These are phyloP conservation scores for Nyctibius bracteatus DNA, from an alignment of 2,113 vertebrate species.

Conservation along the genomic window DNA sequence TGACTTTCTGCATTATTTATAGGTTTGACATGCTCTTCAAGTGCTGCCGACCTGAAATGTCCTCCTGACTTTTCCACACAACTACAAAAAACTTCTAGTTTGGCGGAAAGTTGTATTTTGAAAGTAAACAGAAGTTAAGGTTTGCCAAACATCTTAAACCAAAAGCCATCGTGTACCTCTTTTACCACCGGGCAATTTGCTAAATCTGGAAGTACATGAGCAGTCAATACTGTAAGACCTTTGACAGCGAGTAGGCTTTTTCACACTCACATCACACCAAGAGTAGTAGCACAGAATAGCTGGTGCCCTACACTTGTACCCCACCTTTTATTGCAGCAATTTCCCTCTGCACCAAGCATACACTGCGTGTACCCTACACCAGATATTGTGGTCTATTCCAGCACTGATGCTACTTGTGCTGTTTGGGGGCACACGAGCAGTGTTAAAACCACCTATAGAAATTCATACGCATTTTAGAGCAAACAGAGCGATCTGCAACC, in stretches of 20 bases:
- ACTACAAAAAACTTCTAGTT: slow-evolving; percentile 22
- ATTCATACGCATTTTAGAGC: rapidly evolving
- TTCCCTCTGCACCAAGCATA: rapidly evolving
- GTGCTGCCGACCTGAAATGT: slow-evolving; percentile 30
- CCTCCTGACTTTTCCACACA: slow-evolving; percentile 40
- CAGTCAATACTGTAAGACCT: neutral
- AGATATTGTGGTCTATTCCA: rapidly evolving
- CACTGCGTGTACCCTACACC: rapidly evolving
- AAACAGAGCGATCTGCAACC: neutral
- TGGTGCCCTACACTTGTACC: rapidly evolving
- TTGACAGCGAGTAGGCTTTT: neutral
- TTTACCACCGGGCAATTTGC: neutral
- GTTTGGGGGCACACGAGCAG: rapidly evolving
- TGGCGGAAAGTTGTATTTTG: neutral
- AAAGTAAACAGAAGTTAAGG: slow-evolving; percentile 31
- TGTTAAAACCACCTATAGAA: neutral
- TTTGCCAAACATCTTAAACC: slow-evolving; percentile 8
- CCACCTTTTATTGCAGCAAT: neutral
- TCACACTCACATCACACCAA: neutral
- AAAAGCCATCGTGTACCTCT: neutral
- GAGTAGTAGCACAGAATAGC: rapidly evolving
- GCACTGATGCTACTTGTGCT: neutral
- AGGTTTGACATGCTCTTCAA: slow-evolving; percentile 21
- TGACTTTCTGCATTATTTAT: slow-evolving; percentile 20
- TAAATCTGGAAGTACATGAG: neutral